Percentiles rank a stretch among this genome's conserved stretches.
Evolutionary conservation across 2,113 vertebrate genomes (phyloP).

Genomic region (Spea bombifrons): DNA sequence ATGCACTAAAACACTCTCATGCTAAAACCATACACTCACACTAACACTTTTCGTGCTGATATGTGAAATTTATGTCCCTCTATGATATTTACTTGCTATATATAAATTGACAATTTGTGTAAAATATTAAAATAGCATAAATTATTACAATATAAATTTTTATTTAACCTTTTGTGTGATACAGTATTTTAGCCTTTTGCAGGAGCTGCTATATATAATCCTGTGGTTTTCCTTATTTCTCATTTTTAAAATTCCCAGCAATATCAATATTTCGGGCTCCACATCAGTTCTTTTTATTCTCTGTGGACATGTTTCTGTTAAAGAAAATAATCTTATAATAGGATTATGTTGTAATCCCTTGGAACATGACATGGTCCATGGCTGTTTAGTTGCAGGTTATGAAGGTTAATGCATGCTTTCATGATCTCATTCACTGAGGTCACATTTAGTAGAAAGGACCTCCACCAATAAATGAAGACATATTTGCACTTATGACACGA

Average conservation of each 20-base stretch:
- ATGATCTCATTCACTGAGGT: slow-evolving; percentile 5
- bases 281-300: not conserved
- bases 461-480: not conserved
- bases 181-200: no score
- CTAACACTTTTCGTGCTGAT: no score
- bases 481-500: not conserved
- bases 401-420: slow-evolving; percentile 33
- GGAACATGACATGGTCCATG: slow-evolving; percentile 25
- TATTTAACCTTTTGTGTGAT: no score
- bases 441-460: not conserved
- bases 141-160: no score
- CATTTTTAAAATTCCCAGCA: not conserved
- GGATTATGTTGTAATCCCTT: slow-evolving; percentile 36
- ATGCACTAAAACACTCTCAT: no score
- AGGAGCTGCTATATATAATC: not conserved
- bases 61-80: no score
- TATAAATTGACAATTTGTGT: no score
- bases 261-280: not conserved
- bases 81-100: no score
- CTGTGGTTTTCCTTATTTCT: not conserved
- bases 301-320: slow-evolving; percentile 13
- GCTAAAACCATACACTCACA: no score
- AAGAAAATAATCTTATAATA: slow-evolving; percentile 35
- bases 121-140: no score
- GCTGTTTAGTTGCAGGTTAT: not conserved